phyloP scores from a whole-genome alignment of 1,140 invertebrate species.

The Pseudomyrmex flavicornis region DNA sequence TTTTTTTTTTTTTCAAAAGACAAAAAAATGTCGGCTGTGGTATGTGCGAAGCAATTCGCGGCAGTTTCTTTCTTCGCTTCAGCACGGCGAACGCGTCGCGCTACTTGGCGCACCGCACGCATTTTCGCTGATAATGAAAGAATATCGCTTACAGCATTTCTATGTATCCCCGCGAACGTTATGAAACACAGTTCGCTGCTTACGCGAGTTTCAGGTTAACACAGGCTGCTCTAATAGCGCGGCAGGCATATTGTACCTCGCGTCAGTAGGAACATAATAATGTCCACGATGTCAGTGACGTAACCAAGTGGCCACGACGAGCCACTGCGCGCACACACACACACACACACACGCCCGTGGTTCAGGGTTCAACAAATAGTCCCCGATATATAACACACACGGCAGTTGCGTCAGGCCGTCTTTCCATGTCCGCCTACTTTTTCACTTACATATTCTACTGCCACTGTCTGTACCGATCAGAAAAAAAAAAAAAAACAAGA shows the following conservation, averaged over 20 bases:
- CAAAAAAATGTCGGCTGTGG: background rate
- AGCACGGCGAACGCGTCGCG: background rate
- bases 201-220: slow-evolving; percentile 71
- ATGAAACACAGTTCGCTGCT: slow-evolving; percentile 68
- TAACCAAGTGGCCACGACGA: slow-evolving; percentile 69
- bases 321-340: background rate
- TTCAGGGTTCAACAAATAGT: slow-evolving; percentile 80
- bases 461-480: background rate
- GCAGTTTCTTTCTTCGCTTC: background rate
- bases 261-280: slow-evolving; percentile 74
- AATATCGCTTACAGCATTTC: slow-evolving; percentile 43
- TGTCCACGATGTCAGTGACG: slow-evolving; percentile 76
- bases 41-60: no score
- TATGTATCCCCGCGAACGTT: slow-evolving; percentile 31
- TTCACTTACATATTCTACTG: background rate
- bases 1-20: background rate
- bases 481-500: no score
- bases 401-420: background rate
- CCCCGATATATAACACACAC: slow-evolving; percentile 64
- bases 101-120: background rate
- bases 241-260: slow-evolving; percentile 70
- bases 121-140: slow-evolving; percentile 43
- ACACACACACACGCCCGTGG: slow-evolving; percentile 54
- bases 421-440: background rate
- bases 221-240: slow-evolving; percentile 73